Percentiles rank a stretch among this genome's conserved stretches.
Conservation (phyloP, 2,113 vertebrate species). For the Protomyctophum bolini region DNA sequence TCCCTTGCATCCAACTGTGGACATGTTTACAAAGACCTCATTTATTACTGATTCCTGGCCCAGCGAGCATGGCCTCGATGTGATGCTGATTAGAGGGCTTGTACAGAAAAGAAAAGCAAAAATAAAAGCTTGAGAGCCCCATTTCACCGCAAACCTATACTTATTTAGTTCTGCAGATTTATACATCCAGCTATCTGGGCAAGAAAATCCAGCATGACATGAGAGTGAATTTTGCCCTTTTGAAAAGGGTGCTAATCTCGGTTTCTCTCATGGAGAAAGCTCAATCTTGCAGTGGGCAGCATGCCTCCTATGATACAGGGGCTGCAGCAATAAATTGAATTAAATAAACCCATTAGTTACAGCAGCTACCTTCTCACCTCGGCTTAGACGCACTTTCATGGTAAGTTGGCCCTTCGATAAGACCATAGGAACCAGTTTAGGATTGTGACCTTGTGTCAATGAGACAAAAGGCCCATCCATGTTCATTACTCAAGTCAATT, state of each 20-base stretch:
- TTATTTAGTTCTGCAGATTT: slow-evolving; percentile 80
- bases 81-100: slow-evolving; percentile 73
- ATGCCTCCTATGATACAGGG: slow-evolving; percentile 63
- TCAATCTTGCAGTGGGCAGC: slow-evolving; percentile 70
- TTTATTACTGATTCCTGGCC: slow-evolving; percentile 68
- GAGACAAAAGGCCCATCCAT: slow-evolving; percentile 57
- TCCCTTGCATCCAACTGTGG: slow-evolving; percentile 54
- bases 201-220: slow-evolving; percentile 73
- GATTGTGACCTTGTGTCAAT: slow-evolving; percentile 72
- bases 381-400: slow-evolving; percentile 76
- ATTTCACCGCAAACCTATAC: slow-evolving; percentile 72
- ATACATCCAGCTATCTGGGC: slow-evolving; percentile 59
- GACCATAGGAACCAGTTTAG: slow-evolving; percentile 58
- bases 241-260: slow-evolving; percentile 70
- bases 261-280: slow-evolving; percentile 71
- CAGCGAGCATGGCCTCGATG: slow-evolving; percentile 47
- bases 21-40: slow-evolving; percentile 77
- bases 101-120: slow-evolving; percentile 68
- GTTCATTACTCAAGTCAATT: slow-evolving; percentile 80
- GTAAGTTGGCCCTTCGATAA: slow-evolving; percentile 71
- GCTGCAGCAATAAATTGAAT: slow-evolving; percentile 76
- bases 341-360: slow-evolving; percentile 82
- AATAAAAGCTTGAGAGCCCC: slow-evolving; percentile 70
- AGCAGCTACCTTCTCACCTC: slow-evolving; percentile 76
- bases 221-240: slow-evolving; percentile 68